Evolutionary conservation across 2,797 vertebrate genomes (phyloP).

Genomic region (Adrianichthys oophorus): DNA sequence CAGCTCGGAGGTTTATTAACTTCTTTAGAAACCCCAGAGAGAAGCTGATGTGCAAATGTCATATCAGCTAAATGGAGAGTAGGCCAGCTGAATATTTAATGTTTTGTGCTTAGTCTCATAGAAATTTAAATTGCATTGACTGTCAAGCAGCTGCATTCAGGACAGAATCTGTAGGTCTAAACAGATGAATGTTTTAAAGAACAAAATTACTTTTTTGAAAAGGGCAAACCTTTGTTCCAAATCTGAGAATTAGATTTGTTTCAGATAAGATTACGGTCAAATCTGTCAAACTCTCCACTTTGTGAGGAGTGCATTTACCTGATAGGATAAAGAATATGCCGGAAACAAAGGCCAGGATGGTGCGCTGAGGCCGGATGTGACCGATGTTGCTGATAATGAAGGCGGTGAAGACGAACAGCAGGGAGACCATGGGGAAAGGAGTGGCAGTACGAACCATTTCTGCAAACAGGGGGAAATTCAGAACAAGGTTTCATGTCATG

Average conservation of each 20-base stretch:
- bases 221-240: too few species aligned
- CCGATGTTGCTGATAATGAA: slow-evolving; percentile 95
- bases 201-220: too few species aligned
- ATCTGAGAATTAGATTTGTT: too few species aligned
- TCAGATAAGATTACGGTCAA: too few species aligned
- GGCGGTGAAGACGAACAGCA: slow-evolving; percentile 92
- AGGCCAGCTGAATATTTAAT: too few species aligned
- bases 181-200: too few species aligned
- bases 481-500: too few species aligned
- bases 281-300: too few species aligned
- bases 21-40: slow-evolving; percentile 19
- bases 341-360: slow-evolving; percentile 91
- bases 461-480: slow-evolving; percentile 35
- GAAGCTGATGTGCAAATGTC: not conserved
- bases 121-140: too few species aligned
- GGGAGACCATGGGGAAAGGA: slow-evolving; percentile 90
- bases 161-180: too few species aligned
- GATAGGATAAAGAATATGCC: slow-evolving; percentile 95
- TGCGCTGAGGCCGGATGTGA: slow-evolving; percentile 91
- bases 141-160: too few species aligned
- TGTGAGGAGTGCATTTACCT: slow-evolving; percentile 60
- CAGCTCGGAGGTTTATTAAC: slow-evolving; percentile 22
- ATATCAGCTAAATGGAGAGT: slow-evolving; percentile 1
- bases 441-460: slow-evolving; percentile 91
- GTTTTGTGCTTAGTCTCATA: too few species aligned